These are phyloP conservation scores for Psophia crepitans DNA, from an alignment of 2,113 vertebrate species.

Conservation along the genomic window DNA sequence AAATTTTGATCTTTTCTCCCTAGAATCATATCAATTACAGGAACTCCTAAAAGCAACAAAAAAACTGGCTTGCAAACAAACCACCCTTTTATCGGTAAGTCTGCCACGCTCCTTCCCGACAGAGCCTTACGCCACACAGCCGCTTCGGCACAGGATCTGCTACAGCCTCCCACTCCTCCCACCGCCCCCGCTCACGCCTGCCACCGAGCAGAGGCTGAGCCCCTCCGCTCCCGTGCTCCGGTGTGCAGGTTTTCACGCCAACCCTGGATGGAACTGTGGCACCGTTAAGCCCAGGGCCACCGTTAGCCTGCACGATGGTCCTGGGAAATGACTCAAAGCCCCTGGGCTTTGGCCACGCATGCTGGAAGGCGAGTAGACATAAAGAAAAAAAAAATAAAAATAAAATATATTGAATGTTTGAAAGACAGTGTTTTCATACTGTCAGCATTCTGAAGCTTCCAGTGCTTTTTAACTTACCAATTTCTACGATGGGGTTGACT, in stretches of 20 bases:
- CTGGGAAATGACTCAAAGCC: not conserved
- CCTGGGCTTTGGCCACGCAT: not conserved
- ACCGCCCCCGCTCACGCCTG: rapidly evolving
- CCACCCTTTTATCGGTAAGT: not conserved
- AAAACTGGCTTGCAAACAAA: not conserved
- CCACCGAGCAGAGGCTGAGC: not conserved
- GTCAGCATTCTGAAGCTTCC: not conserved
- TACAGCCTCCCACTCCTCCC: not conserved
- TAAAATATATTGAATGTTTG: not conserved
- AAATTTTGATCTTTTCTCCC: not conserved
- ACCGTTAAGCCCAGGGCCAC: not conserved
- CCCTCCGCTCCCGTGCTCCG: not conserved
- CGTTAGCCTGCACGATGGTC: rapidly evolving
- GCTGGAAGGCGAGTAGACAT: not conserved
- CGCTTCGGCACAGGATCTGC: not conserved
- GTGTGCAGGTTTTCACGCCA: rapidly evolving
- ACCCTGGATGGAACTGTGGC: rapidly evolving
- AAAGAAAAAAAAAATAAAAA: not conserved
- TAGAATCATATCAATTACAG: not conserved
- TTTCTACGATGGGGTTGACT: not conserved
- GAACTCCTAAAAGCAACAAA: not conserved
- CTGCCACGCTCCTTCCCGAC: not conserved
- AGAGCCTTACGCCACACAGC: not conserved
- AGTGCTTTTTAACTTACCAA: not conserved
- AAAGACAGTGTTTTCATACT: not conserved